Evolutionary conservation across 2,888 invertebrate genomes (phyloP), one percentile per base, ranked within the genome.

Genomic region (Trissoscelio sp.): DNA sequence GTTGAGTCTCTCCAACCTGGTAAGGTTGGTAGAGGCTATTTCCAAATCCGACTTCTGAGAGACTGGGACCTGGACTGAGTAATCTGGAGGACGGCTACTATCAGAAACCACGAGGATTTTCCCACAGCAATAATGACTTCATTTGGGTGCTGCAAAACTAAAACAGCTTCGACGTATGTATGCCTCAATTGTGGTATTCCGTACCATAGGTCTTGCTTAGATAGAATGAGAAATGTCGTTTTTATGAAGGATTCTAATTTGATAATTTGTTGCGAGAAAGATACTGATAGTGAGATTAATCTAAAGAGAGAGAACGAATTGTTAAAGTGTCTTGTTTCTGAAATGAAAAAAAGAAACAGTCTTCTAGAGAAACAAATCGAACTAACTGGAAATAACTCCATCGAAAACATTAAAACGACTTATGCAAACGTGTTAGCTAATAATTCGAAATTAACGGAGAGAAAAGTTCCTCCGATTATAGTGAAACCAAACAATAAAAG

Each of bases 391-490:
- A 51, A 51, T 51, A 14, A 53, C 12, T 3, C 31, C 0, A 9
- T 31, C 9, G 31, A 31, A 9, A 24, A 46, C 22, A 48, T 11
- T 14, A 53, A 28, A 14, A 28, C 53, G 12, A 31, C 53, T 6
- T 53, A 53, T 53, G 53, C 53, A 14, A 53, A 53, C 1, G 16
- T 53, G n/a, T 20, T 57, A 20, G 18, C 57, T 3, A 37, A 22
- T 20, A 37, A 20, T n/a, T 5, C 16, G 3, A 57, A 37, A 1
- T 1, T 34, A 18, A 12, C 11, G 9, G 31, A 3, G 31, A 31
- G 1, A 31, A 31, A 31, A 31, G 31, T 31, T 31, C 37, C 57
- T 0, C 37, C 57, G 11, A 57, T 57, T 37, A 22, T 57, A n/a
- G n/a, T 57, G 5, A 57, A 37, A 20, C 20, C 37, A n/a, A 48